Conservation (phyloP, 2,797 vertebrate genomes). For the Sciurus carolinensis region DNA sequence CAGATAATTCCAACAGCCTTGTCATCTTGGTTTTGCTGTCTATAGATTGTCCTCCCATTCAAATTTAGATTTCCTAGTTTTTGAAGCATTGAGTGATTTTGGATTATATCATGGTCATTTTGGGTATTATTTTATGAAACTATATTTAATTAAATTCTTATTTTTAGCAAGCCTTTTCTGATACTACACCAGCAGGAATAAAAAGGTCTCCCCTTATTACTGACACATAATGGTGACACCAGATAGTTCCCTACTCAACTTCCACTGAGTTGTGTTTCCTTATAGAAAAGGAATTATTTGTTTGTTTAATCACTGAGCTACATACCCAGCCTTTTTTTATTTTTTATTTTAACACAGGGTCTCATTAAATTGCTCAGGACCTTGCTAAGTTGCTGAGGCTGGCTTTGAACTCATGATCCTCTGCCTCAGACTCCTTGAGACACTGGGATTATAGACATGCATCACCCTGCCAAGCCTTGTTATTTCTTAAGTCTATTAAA, state of each 20-base stretch:
- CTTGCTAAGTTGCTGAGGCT: too few species aligned
- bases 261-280: background rate
- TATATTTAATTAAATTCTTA: background rate
- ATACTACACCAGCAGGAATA: background rate
- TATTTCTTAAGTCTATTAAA: background rate
- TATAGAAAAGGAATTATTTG: background rate
- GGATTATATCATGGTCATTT: background rate
- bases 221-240: background rate
- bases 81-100: background rate
- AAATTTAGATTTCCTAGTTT: constrained; percentile 32
- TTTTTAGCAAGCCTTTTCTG: background rate
- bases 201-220: background rate
- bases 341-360: too few species aligned
- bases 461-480: background rate
- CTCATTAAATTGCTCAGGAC: too few species aligned
- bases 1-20: background rate
- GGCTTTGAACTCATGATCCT: too few species aligned
- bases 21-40: background rate
- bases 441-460: too few species aligned
- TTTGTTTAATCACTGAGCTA: background rate
- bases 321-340: too few species aligned
- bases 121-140: background rate
- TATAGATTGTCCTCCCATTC: background rate
- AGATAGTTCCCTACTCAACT: background rate
- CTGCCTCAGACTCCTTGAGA: too few species aligned